Base-by-base conservation (phyloP, 2,888 invertebrate genomes). In the Ganaspis brasiliensis region DNA sequence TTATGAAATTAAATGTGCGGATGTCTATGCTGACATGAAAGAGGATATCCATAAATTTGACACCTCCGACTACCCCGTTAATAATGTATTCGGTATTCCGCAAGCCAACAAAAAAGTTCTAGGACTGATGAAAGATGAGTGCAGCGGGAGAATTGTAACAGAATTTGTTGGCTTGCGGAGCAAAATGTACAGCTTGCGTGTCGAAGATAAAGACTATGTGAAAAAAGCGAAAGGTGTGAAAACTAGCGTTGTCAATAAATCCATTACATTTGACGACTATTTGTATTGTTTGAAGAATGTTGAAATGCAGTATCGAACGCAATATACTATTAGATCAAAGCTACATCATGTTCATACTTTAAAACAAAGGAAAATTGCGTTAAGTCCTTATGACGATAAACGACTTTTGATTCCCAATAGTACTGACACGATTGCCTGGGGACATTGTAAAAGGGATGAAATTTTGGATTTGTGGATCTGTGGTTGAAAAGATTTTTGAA, bases 181-280 rank as follows among this genome's bases (percentile, higher is more conserved):
- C 6, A 31, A 31, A 31, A 31, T 31, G 31, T 31, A 31, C 61
- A 56, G 75, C 1, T 74, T 82, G 6, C 77, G 73, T 72, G 67
- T 82, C 1, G 45, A 79, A 24, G 80, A 74, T 10, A 55, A 72
- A n/a, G 26, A 40, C 24, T 49, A 78, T 5, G 61, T 78, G 6
- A 85, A 85, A 63, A 82, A 84, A 49, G 79, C 79, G 19, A 83
- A 84, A 78, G 78, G 84, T 73, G 75, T 83, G 14, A 82, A 86
- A 84, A 49, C 59, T 8, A 14, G 67, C 5, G 77, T 81, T 24
- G 74, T 79, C 10, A 73, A 76, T 5, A 49, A 56, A 6, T 74
- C 71, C 24, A 80, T 82, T 49, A 78, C 52, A n/a, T 80, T 81
- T 67, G 40, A 80, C 8, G 78, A 83, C 52, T 83, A 78, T 55